Percentiles rank a stretch among this genome's conserved stretches.
These are phyloP conservation scores for Lophochroa leadbeateri DNA, from an alignment of 2,113 vertebrate species.

Conservation along the genomic window DNA sequence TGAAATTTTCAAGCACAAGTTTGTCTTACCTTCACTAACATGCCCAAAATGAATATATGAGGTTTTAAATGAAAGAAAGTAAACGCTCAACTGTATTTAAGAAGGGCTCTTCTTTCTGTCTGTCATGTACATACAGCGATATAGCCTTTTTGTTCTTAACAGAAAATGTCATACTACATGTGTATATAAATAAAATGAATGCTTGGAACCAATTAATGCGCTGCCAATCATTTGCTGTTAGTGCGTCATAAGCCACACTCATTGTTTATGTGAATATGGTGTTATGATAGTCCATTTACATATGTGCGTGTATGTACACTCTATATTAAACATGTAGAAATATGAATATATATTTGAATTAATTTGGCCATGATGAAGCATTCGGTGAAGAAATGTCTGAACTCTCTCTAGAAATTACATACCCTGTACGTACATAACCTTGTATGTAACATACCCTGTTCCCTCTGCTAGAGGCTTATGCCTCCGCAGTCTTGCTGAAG, in stretches of 20 bases:
- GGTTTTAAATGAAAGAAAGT: neutral
- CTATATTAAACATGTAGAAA: neutral
- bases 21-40: neutral
- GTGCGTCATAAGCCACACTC: neutral
- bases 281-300: neutral
- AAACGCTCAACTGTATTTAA: neutral
- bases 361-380: neutral
- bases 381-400: neutral
- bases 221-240: neutral
- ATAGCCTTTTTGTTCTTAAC: neutral
- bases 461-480: neutral
- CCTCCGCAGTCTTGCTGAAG: neutral
- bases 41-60: neutral
- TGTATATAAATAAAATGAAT: constrained; percentile 45
- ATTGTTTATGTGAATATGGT: neutral
- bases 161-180: neutral
- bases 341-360: neutral
- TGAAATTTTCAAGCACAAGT: neutral
- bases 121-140: neutral
- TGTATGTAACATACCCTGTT: neutral
- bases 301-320: neutral
- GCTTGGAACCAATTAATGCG: neutral
- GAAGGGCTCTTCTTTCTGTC: neutral
- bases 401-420: neutral
- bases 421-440: neutral